Base-by-base conservation (phyloP, 2,797 vertebrate species). In the Petrocephalus schoutedeni region DNA sequence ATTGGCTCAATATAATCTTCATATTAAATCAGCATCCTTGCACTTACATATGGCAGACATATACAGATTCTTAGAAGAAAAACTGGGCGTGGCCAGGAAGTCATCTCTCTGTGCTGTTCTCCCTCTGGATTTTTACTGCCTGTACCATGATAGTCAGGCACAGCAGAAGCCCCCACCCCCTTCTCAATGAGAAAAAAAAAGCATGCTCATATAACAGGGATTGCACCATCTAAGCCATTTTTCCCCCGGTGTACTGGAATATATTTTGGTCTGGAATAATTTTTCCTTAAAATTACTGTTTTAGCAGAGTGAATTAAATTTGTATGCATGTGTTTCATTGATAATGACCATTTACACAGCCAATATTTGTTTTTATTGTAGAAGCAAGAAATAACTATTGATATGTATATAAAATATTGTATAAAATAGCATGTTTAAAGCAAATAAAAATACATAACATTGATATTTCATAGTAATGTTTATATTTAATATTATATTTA, bases 41-140 rank as follows among this genome's bases (percentile, higher is more conserved):
- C 36, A 28, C 7, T 53, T 45, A 53, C 21, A 16, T 64, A n/a
- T 16, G 8, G 14, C 36, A 51, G 64, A 53, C 23, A 32, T 36
- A 28, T 36, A 28, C 53, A 58, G 92, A 90, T 74, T 54, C 86
- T 86, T 88, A 91, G 88, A 90, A 89, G 92, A 91, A 94, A 32
- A 36, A n/a, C 21, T 19, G 94, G 95, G 95, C 94, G 93, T 93
- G 92, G 91, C 88, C 89, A 89, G 91, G 90, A 91, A 87, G 86
- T 87, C 90, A 87, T 90, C 88, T 91, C 89, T 90, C 49, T 53
- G 32, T 86, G 56, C 86, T 86, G 32, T 2, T 89, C 86, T 88
- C 88, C 88, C 80, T 49, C 51, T 91, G 89, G 45, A 90, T 93
- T 93, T 91, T 89, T 90, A 83, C 90, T 90, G 88, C 90, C 89